Percentiles rank a stretch among this genome's conserved stretches.
phyloP scores from a whole-genome alignment of 2,113 vertebrate genomes.

The Tupaia chinensis region DNA sequence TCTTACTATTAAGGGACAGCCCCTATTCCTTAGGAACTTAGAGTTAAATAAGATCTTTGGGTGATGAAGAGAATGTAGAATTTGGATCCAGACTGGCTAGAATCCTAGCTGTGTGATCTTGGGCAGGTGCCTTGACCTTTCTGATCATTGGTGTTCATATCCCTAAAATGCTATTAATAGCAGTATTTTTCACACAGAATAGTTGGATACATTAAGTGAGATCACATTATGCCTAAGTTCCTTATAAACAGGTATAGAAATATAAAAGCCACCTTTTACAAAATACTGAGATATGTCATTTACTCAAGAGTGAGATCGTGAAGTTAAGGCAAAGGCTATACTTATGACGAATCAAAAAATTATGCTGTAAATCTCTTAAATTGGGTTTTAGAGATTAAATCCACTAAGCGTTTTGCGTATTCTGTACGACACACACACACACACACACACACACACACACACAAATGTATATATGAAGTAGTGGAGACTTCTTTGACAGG shows the following conservation, averaged over 20 bases:
- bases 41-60: not conserved
- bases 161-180: not conserved
- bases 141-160: not conserved
- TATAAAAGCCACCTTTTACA: not conserved
- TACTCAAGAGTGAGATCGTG: not conserved
- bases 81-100: not conserved
- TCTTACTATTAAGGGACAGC: not conserved
- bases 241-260: not conserved
- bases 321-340: not conserved
- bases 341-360: not conserved
- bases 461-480: not conserved
- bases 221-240: not conserved
- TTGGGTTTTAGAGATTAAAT: conserved; percentile 32
- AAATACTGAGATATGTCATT: not conserved
- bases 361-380: not conserved
- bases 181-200: not conserved
- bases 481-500: not conserved
- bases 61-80: not conserved
- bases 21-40: not conserved
- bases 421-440: not conserved
- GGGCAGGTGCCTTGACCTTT: not conserved
- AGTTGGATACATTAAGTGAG: not conserved
- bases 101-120: not conserved
- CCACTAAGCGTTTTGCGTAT: not conserved
- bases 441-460: fast-evolving